Conservation (phyloP, 2,113 vertebrate genomes). For the Globicephala melas region DNA sequence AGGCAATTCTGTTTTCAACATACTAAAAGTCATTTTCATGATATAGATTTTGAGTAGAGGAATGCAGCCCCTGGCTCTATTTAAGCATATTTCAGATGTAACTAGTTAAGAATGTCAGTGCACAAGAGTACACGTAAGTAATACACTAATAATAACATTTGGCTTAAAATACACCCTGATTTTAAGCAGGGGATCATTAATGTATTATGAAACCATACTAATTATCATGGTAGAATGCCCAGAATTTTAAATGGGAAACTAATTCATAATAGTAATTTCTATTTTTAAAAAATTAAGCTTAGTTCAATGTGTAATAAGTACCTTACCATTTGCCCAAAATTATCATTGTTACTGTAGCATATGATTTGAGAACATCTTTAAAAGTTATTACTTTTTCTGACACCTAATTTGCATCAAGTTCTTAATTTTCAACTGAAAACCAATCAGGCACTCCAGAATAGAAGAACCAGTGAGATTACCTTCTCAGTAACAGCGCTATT, state of each 20-base stretch:
- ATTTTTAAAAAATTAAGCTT: constrained; percentile 5
- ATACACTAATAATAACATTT: constrained; percentile 72
- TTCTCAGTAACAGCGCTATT: constrained; percentile 1
- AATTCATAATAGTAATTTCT: constrained; percentile 29
- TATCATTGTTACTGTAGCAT: constrained; percentile 24
- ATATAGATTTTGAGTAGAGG: constrained; percentile 26
- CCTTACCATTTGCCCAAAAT: background rate
- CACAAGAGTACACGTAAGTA: constrained; percentile 12
- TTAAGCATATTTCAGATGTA: constrained; percentile 51
- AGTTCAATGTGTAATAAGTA: background rate
- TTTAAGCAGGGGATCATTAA: constrained; percentile 57
- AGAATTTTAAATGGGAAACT: constrained; percentile 27
- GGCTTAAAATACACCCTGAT: constrained; percentile 63
- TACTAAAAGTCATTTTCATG: constrained; percentile 1
- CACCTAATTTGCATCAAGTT: background rate
- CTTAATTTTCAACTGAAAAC: constrained; percentile 45
- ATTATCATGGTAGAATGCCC: constrained; percentile 62
- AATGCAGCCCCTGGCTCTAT: constrained; percentile 46
- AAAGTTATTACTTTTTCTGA: constrained; percentile 38
- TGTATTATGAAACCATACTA: constrained; percentile 47
- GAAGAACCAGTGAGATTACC: background rate
- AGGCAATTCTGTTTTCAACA: constrained; percentile 30
- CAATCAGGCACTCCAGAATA: constrained; percentile 19
- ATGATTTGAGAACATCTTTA: background rate
- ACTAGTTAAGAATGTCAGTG: constrained; percentile 15